Evolutionary conservation across 2,888 invertebrate species (phyloP).

Genomic region (Limnephilus rhombicus): DNA sequence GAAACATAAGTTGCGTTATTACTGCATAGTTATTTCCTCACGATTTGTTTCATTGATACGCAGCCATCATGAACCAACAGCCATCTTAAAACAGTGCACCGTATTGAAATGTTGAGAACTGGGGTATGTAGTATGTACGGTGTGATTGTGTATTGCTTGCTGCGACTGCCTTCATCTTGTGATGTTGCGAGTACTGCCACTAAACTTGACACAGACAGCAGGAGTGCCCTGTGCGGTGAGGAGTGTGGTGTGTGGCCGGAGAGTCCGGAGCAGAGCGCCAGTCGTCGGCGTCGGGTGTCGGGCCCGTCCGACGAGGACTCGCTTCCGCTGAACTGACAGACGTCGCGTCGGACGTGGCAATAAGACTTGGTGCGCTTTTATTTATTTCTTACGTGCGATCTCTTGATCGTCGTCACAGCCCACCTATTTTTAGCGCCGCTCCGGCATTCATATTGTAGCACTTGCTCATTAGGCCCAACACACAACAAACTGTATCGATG

Average conservation of each 20-base stretch:
- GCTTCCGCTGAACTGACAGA: neutral
- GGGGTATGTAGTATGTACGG: neutral
- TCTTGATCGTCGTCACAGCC: slow-evolving; percentile 56
- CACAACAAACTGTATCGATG: slow-evolving; percentile 55
- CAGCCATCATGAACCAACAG: neutral
- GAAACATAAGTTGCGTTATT: neutral
- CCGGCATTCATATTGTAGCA: slow-evolving; percentile 52
- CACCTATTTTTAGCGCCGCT: slow-evolving; percentile 59
- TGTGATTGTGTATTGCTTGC: neutral
- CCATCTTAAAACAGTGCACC: neutral
- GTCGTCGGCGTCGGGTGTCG: neutral
- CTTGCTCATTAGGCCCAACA: slow-evolving; percentile 53
- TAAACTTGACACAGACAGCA: neutral
- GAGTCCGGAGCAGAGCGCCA: neutral
- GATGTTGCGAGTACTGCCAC: neutral
- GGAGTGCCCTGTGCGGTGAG: neutral
- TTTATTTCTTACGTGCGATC: slow-evolving; percentile 53
- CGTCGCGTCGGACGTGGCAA: neutral
- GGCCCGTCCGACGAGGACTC: neutral
- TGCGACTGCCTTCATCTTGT: slow-evolving; percentile 1
- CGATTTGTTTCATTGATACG: neutral
- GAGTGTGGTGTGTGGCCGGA: neutral
- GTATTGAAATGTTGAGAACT: neutral
- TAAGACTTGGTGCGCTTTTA: slow-evolving; percentile 38
- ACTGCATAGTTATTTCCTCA: neutral